Conservation (phyloP, 2,113 vertebrate genomes). For the Fulica atra region DNA sequence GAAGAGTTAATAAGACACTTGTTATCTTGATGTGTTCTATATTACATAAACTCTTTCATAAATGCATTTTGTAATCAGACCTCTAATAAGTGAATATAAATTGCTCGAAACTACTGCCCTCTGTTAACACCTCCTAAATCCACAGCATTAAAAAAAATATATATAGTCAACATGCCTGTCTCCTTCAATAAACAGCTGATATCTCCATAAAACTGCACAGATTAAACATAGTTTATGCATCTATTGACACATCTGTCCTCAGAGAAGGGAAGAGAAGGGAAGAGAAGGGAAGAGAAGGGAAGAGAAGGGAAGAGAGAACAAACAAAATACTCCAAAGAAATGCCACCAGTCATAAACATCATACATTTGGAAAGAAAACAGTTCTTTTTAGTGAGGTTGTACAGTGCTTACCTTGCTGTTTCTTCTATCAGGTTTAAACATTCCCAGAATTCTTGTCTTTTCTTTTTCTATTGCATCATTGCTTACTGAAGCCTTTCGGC, state of each 20-base stretch:
- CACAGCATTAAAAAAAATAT: neutral
- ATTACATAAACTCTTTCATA: neutral
- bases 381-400: neutral
- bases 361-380: neutral
- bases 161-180: neutral
- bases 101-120: neutral
- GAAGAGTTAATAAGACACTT: neutral
- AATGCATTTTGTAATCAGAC: neutral
- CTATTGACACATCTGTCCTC: neutral
- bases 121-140: neutral
- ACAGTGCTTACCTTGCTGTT: conserved; percentile 83
- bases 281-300: too few species aligned
- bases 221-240: neutral
- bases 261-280: too few species aligned
- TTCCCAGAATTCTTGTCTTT: conserved; percentile 86
- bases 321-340: neutral
- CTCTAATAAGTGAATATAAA: neutral
- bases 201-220: neutral
- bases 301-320: too few species aligned
- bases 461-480: conserved; percentile 79
- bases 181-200: neutral
- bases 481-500: conserved; percentile 75
- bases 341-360: neutral
- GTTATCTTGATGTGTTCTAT: neutral
- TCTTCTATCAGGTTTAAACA: conserved; percentile 85